Percentiles rank a stretch among this genome's conserved stretches.
These are phyloP conservation scores for Sebastes alutus DNA, from an alignment of 2,797 vertebrate species.

Conservation along the genomic window DNA sequence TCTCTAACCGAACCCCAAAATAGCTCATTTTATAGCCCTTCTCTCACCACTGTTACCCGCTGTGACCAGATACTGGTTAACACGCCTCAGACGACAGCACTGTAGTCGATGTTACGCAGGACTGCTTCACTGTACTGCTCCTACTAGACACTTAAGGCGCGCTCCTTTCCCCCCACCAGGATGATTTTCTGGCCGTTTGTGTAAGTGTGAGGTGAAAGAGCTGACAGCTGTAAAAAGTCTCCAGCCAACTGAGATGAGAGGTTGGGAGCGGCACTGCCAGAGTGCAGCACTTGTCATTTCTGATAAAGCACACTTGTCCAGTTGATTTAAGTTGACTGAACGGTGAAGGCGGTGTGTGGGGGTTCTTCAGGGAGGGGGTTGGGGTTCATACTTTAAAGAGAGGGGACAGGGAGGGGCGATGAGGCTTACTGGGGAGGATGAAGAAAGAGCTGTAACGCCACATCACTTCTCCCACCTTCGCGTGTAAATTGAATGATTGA, in stretches of 20 bases:
- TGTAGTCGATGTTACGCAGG: neutral
- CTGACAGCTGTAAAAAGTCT: constrained; percentile 76
- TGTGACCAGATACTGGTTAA: neutral
- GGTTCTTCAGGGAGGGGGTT: neutral
- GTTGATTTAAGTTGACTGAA: constrained; percentile 74
- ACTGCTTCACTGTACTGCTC: constrained; percentile 19
- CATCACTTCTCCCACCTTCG: constrained; percentile 32
- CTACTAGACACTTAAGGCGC: constrained; percentile 14
- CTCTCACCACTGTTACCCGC: neutral
- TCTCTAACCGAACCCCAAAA: neutral
- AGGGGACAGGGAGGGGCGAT: constrained; percentile 12
- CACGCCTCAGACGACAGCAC: neutral
- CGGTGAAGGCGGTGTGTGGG: constrained; percentile 1
- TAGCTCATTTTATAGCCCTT: neutral
- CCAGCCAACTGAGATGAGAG: constrained; percentile 65
- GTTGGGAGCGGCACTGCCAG: constrained; percentile 62
- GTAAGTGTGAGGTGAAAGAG: constrained; percentile 68
- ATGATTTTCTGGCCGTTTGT: constrained; percentile 52
- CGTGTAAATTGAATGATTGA: constrained; percentile 54
- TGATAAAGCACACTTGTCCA: constrained; percentile 63
- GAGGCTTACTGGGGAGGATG: constrained; percentile 23
- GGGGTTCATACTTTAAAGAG: constrained; percentile 30
- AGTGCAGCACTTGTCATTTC: constrained; percentile 75
- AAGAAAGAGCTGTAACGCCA: constrained; percentile 26
- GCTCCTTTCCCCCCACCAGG: constrained; percentile 23